Evolutionary conservation across 2,113 vertebrate genomes (phyloP).

Genomic region (Oreocharis arfaki): DNA sequence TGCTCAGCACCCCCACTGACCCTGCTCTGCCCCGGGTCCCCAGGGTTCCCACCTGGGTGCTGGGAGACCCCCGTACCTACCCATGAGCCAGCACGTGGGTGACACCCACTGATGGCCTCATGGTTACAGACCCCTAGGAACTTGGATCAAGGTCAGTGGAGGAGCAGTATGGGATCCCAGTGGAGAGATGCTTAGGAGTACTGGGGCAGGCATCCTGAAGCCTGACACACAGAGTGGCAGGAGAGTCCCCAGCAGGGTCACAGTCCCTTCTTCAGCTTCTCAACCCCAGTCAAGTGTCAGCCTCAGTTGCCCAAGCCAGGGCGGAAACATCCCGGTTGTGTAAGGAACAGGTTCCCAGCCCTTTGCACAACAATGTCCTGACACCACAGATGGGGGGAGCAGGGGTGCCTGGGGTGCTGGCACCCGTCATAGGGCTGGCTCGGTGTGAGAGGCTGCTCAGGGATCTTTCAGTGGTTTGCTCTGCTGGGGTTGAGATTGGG

Average conservation of each 20-base stretch:
- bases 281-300: not conserved
- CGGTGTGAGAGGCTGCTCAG: not conserved
- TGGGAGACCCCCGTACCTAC: fast-evolving
- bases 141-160: not conserved
- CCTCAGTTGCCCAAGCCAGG: not conserved
- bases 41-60: not conserved
- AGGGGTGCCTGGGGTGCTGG: fast-evolving
- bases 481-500: not conserved
- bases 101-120: not conserved
- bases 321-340: not conserved
- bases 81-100: not conserved
- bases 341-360: conserved; percentile 35
- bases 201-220: not conserved
- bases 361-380: conserved; percentile 14
- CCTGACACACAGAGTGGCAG: not conserved
- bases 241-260: not conserved
- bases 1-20: not conserved
- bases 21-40: not conserved
- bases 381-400: fast-evolving
- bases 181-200: not conserved
- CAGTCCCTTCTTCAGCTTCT: not conserved
- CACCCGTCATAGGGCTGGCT: not conserved
- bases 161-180: not conserved
- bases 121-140: not conserved
- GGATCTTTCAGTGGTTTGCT: not conserved